A percentile compares a stretch with the other conserved stretches of the same genome.
Conservation (phyloP, 2,113 vertebrate genomes). For the Muntiacus muntjak region DNA sequence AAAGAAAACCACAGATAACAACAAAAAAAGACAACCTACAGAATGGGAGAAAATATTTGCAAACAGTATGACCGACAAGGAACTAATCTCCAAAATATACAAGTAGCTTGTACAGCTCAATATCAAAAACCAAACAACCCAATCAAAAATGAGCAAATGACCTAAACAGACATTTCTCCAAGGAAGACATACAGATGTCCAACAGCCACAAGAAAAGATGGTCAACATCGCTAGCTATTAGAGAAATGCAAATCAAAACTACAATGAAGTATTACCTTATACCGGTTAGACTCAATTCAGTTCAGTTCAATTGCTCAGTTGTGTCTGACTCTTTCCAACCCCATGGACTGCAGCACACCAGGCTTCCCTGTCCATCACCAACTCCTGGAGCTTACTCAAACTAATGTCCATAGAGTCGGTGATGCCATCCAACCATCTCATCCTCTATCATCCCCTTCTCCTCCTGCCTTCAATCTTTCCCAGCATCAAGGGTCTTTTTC, state of each 20-base stretch:
- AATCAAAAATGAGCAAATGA: background rate
- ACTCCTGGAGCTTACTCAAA: background rate
- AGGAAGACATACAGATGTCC: background rate
- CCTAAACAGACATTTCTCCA: background rate
- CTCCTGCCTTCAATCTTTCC: background rate
- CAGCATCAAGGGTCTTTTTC: background rate
- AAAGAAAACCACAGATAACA: background rate
- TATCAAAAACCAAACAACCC: background rate
- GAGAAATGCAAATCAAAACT: background rate
- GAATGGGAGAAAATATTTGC: background rate
- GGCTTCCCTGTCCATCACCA: background rate
- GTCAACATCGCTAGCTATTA: background rate
- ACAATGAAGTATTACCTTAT: background rate
- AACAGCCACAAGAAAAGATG: background rate
- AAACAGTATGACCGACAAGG: background rate
- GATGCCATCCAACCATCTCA: background rate
- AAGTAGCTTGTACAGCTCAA: background rate
- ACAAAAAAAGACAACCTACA: background rate
- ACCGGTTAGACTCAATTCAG: background rate
- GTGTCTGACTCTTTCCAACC: background rate
- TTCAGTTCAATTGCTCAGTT: background rate
- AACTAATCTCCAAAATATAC: background rate
- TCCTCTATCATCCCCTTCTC: background rate
- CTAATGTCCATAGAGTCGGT: background rate
- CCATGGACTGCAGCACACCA: background rate